Evolutionary conservation across 2,113 vertebrate genomes (phyloP).

Genomic region (Pomatorhinus ruficollis): DNA sequence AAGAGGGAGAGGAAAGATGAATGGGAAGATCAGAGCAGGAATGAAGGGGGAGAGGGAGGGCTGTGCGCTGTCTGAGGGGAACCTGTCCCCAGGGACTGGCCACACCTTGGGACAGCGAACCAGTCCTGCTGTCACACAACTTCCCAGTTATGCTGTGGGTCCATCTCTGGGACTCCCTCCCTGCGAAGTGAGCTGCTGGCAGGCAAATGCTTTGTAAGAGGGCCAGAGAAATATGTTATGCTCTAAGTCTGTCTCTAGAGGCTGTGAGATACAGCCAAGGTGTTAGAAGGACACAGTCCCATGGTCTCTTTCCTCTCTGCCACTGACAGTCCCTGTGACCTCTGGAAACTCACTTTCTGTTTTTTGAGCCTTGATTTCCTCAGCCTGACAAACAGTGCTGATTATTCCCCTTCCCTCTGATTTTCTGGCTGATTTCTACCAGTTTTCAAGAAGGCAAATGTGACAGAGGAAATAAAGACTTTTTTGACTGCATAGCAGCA

Average conservation of each 20-base stretch:
- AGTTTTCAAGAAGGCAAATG: neutral
- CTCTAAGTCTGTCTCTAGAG: neutral
- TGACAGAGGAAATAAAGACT: neutral
- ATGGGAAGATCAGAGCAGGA: neutral
- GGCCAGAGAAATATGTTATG: neutral
- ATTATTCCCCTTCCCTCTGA: neutral
- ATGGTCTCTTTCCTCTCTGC: neutral
- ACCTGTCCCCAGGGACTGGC: neutral
- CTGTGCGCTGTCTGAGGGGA: neutral
- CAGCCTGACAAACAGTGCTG: neutral
- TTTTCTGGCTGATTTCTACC: neutral
- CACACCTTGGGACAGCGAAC: neutral
- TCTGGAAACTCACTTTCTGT: neutral
- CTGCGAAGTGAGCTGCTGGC: neutral
- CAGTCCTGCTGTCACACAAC: neutral
- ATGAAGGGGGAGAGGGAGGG: neutral
- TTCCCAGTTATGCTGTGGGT: neutral
- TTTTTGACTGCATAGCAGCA: neutral
- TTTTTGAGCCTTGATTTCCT: neutral
- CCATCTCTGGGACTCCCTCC: neutral
- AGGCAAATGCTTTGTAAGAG: neutral
- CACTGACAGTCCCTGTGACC: neutral
- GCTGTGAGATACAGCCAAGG: neutral
- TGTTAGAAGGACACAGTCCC: neutral
- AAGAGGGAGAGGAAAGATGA: neutral